Conservation (phyloP, 2,797 vertebrate genomes). For the Austrolebias charrua region DNA sequence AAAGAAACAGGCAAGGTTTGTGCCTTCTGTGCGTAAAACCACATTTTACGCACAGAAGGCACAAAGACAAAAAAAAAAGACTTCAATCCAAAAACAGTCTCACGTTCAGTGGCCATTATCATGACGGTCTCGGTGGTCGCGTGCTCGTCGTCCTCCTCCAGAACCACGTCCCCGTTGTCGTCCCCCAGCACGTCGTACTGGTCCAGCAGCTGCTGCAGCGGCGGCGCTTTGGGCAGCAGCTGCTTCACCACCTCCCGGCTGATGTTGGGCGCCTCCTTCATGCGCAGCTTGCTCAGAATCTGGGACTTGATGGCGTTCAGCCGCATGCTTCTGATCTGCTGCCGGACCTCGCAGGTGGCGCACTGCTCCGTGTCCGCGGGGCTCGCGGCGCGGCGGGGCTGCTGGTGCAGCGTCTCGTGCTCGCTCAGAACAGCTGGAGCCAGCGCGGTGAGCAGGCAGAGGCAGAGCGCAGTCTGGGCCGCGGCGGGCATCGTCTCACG, state of each 20-base stretch:
- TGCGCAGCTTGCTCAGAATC: constrained; percentile 96
- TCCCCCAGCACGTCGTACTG: constrained; percentile 96
- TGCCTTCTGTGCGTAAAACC: constrained; percentile 47
- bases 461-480: constrained; percentile 78
- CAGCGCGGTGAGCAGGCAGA: constrained; percentile 85
- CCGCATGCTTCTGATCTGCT: constrained; percentile 93
- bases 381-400: constrained; percentile 58
- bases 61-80: background rate
- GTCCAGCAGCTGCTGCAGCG: constrained; percentile 95
- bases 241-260: constrained; percentile 94
- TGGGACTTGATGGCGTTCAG: constrained; percentile 97
- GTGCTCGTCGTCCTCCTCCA: constrained; percentile 96
- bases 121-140: constrained; percentile 94
- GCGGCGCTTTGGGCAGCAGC: constrained; percentile 95
- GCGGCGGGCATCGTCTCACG: constrained; percentile 86
- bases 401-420: constrained; percentile 77
- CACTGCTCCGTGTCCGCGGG: constrained; percentile 86
- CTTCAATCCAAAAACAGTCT: constrained; percentile 67
- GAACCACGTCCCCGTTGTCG: constrained; percentile 87
- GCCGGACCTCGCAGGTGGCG: constrained; percentile 90
- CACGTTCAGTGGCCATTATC: constrained; percentile 94
- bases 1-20: background rate
- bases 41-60: background rate
- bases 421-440: constrained; percentile 86
- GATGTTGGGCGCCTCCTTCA: constrained; percentile 97